A percentile compares a stretch with the other conserved stretches of the same genome.
These are phyloP conservation scores for Bombus picipes DNA, from an alignment of 1,140 invertebrate species.

Conservation along the genomic window DNA sequence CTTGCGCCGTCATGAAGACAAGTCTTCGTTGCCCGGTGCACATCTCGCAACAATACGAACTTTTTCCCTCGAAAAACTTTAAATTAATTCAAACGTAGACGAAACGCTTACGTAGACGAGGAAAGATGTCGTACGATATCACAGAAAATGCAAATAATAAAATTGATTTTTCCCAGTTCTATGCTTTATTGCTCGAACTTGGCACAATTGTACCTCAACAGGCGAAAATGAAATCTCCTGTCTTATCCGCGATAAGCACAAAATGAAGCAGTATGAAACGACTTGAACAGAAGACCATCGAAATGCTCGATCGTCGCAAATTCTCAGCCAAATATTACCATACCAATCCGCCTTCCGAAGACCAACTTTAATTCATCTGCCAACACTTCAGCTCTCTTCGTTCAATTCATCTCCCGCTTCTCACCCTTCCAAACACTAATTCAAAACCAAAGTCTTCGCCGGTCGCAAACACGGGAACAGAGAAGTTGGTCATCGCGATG, in stretches of 20 bases:
- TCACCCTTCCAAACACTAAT: neutral
- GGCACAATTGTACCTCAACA: no score
- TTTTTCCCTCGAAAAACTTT: no score
- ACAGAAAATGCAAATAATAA: no score
- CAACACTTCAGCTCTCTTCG: neutral
- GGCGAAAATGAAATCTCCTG: no score
- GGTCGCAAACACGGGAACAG: neutral
- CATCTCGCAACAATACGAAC: no score
- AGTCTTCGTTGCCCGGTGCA: neutral
- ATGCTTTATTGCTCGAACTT: no score
- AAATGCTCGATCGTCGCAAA: neutral
- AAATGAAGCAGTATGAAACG: neutral
- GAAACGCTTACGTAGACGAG: no score
- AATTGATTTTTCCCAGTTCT: no score
- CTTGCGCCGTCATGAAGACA: neutral
- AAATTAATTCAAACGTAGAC: no score
- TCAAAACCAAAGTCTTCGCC: neutral
- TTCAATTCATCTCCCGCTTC: neutral
- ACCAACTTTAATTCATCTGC: neutral
- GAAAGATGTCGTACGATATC: no score
- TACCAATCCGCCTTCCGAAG: neutral
- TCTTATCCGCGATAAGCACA: no score
- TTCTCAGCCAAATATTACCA: neutral
- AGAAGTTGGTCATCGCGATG: conserved; percentile 6
- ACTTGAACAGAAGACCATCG: neutral